These are phyloP conservation scores for Hapalemur alaotrensis DNA, from an alignment of 2,797 vertebrate genomes.

Conservation along the genomic window DNA sequence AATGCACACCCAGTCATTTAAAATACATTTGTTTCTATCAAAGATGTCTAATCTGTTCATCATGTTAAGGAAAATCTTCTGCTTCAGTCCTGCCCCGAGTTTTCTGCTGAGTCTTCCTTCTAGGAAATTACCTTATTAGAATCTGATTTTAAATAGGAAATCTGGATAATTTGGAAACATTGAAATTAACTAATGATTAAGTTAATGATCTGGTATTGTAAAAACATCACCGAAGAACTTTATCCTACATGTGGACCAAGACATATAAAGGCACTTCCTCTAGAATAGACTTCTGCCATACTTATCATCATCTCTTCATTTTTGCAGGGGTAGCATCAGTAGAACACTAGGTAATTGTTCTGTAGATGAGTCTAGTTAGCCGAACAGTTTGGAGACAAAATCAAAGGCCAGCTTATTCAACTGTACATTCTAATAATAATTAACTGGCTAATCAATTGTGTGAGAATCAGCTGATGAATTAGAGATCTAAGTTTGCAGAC, in stretches of 20 bases:
- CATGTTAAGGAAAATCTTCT: not conserved
- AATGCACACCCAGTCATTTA: constrained; percentile 2
- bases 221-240: not conserved
- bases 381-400: constrained; percentile 14
- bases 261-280: not conserved
- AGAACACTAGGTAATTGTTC: not conserved
- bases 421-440: not conserved
- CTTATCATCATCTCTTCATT: not conserved
- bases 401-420: not conserved
- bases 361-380: not conserved
- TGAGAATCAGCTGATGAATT: not conserved
- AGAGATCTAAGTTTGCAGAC: not conserved
- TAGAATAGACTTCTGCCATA: not conserved
- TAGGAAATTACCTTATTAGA: not conserved
- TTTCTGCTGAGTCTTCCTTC: not conserved
- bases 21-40: not conserved
- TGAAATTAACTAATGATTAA: not conserved
- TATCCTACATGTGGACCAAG: not conserved
- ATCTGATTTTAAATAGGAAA: not conserved
- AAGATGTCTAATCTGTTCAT: not conserved
- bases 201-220: not conserved
- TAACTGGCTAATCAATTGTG: not conserved
- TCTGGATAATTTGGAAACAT: not conserved
- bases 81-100: not conserved
- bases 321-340: not conserved